A percentile compares a stretch with the other conserved stretches of the same genome.
Evolutionary conservation across 2,797 vertebrate species (phyloP).

Genomic region (Hyperoplus lanceolatus): DNA sequence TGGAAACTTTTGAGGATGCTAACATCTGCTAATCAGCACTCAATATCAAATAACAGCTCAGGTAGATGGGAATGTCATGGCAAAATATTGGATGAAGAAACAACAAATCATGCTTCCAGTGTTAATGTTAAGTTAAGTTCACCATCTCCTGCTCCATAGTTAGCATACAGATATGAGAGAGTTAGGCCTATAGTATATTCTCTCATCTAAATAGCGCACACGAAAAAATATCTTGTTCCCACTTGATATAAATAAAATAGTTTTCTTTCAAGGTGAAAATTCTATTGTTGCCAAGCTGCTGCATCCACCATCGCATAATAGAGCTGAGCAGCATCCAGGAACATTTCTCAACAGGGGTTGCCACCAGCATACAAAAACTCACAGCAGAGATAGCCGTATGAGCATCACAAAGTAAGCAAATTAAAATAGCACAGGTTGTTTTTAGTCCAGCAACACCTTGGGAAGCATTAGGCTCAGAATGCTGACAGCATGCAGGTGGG

Average conservation of each 20-base stretch:
- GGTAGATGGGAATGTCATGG: background rate
- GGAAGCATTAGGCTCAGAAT: conserved; percentile 46
- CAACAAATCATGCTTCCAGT: background rate
- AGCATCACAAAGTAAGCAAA: conserved; percentile 38
- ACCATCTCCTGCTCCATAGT: background rate
- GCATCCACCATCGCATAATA: conserved; percentile 19
- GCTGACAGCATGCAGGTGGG: conserved; percentile 61
- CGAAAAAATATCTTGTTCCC: background rate
- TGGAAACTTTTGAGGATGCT: background rate
- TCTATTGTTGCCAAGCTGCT: background rate
- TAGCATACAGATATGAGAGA: background rate
- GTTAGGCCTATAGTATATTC: background rate
- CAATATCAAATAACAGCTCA: background rate
- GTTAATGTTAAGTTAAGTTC: conserved; percentile 1
- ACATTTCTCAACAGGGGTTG: conserved; percentile 13
- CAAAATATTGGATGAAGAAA: too few species aligned
- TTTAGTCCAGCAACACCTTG: conserved; percentile 56
- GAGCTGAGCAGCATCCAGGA: conserved; percentile 3
- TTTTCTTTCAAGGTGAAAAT: conserved; percentile 27
- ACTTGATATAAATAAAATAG: conserved; percentile 27
- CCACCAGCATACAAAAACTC: conserved; percentile 11
- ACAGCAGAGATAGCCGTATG: conserved; percentile 14
- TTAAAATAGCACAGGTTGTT: conserved; percentile 58
- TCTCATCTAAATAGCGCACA: background rate
- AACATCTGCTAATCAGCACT: background rate